Conservation (phyloP, 2,113 vertebrate genomes). For the Prochilodus magdalenae region DNA sequence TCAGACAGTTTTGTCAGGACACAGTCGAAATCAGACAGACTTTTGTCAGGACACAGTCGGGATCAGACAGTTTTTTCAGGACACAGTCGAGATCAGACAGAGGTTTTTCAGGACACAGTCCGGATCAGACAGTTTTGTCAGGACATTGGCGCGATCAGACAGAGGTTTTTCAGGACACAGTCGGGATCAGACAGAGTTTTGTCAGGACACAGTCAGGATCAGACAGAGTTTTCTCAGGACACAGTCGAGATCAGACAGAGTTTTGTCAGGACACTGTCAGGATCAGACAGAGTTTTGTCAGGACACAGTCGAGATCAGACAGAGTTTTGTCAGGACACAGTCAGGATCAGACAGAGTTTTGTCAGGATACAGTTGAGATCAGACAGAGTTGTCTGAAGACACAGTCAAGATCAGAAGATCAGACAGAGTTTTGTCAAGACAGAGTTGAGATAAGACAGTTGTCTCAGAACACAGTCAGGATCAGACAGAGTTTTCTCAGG, state of each 20-base stretch:
- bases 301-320: not conserved
- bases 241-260: too few relatives aligned
- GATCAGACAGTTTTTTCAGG: not conserved
- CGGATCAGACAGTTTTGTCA: not conserved
- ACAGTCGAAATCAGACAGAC: not conserved
- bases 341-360: not conserved
- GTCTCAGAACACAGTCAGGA: not conserved
- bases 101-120: not conserved
- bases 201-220: not conserved
- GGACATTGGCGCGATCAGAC: not conserved
- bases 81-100: not conserved
- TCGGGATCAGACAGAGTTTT: not conserved
- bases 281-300: not conserved
- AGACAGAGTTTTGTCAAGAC: too few relatives aligned
- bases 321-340: not conserved
- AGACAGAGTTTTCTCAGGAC: too few relatives aligned
- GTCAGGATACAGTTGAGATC: too few relatives aligned
- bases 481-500: not conserved
- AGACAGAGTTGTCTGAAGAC: not conserved
- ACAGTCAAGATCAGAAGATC: too few relatives aligned
- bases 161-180: too few relatives aligned
- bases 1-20: not conserved
- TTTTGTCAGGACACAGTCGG: not conserved
- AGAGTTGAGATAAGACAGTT: not conserved
- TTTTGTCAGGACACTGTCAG: not conserved